Percentiles rank a stretch among this genome's conserved stretches.
phyloP scores from a whole-genome alignment of 2,888 invertebrate genomes.

The Prosapia bicincta region DNA sequence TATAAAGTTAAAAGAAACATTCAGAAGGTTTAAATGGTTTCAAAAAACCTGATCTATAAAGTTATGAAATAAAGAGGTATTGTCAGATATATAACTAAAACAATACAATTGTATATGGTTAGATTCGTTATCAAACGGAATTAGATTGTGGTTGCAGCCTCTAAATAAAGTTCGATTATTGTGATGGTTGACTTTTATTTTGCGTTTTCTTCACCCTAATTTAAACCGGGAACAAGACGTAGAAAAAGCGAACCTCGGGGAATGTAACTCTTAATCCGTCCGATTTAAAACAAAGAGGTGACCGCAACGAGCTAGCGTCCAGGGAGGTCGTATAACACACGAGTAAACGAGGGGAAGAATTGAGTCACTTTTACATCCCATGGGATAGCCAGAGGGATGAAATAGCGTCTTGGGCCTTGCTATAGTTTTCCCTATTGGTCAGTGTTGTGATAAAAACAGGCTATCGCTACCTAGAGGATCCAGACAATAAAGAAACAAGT shows the following conservation, averaged over 20 bases:
- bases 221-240: neutral
- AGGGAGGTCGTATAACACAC: neutral
- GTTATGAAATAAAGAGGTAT: too few relatives aligned
- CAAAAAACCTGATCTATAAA: too few relatives aligned
- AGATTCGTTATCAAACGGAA: too few relatives aligned
- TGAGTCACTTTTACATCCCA: neutral
- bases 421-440: neutral
- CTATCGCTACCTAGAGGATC: neutral
- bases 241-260: neutral
- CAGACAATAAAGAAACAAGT: neutral
- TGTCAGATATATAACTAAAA: too few relatives aligned
- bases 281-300: neutral
- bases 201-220: neutral
- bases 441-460: neutral
- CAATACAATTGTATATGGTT: too few relatives aligned
- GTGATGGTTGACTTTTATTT: too few relatives aligned
- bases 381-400: neutral
- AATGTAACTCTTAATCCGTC: neutral
- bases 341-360: neutral
- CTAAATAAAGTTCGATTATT: too few relatives aligned
- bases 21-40: too few relatives aligned
- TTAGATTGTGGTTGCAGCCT: too few relatives aligned
- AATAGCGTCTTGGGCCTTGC: neutral
- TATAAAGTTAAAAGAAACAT: too few relatives aligned
- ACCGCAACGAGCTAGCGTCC: neutral